Percentiles rank a stretch among this genome's conserved stretches.
These are phyloP conservation scores for Pogonomyrmex californicus DNA, from an alignment of 1,140 invertebrate species.

Conservation along the genomic window DNA sequence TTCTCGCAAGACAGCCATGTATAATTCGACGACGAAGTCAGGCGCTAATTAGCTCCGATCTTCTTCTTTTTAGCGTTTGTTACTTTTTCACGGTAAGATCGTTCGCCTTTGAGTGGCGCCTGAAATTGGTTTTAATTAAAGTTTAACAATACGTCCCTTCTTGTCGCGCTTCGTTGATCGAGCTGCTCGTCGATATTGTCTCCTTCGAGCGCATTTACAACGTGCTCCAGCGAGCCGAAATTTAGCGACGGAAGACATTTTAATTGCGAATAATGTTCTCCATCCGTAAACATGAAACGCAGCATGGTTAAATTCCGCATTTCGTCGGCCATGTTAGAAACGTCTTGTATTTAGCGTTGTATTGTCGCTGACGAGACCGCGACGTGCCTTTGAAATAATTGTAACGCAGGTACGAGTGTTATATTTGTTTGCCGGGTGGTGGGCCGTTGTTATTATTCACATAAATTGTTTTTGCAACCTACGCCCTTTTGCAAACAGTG, in stretches of 20 bases:
- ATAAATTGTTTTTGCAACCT: conserved; percentile 58
- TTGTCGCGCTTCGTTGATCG: conserved; percentile 50
- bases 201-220: conserved; percentile 37
- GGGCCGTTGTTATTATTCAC: conserved; percentile 36
- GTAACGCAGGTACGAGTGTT: not conserved
- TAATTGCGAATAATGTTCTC: conserved; percentile 63
- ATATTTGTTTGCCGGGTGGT: conserved; percentile 16
- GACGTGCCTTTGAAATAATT: conserved; percentile 47
- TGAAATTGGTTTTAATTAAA: conserved; percentile 78
- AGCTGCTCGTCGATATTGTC: conserved; percentile 65
- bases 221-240: conserved; percentile 47
- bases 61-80: conserved; percentile 55
- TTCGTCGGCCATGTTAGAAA: conserved; percentile 12
- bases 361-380: conserved; percentile 26
- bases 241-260: conserved; percentile 55
- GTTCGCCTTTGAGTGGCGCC: conserved; percentile 52
- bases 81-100: conserved; percentile 69
- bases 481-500: conserved; percentile 20
- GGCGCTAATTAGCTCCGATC: conserved; percentile 74
- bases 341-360: conserved; percentile 31
- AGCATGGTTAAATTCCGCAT: conserved; percentile 3
- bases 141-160: conserved; percentile 70
- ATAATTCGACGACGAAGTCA: conserved; percentile 45
- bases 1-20: conserved; percentile 27
- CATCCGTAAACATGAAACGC: conserved; percentile 8